Conservation (phyloP, 2,888 invertebrate genomes). For the Baccha elongata region DNA sequence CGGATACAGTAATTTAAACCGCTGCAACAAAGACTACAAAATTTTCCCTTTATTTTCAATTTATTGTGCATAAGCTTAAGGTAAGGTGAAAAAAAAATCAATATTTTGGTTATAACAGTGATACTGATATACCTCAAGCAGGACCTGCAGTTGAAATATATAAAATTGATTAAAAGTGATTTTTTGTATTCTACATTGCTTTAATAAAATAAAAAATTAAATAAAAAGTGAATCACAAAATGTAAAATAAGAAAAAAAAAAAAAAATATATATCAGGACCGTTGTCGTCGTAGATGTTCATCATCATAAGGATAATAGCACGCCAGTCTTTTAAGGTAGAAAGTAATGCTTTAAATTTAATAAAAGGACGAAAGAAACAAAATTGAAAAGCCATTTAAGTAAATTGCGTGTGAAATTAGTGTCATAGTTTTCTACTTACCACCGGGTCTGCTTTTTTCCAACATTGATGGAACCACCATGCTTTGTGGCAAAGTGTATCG, state of each 20-base stretch:
- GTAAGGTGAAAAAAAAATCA: too few relatives aligned
- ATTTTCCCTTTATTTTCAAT: slow-evolving; percentile 52
- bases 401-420: slow-evolving; percentile 38
- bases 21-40: not conserved
- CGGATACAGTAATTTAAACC: slow-evolving; percentile 51
- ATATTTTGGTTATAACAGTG: too few relatives aligned
- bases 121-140: slow-evolving; percentile 12
- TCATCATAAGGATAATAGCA: slow-evolving; percentile 9
- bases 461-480: slow-evolving; percentile 78
- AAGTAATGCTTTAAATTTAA: slow-evolving; percentile 74
- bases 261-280: slow-evolving; percentile 11
- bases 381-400: slow-evolving; percentile 40
- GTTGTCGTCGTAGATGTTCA: slow-evolving; percentile 2
- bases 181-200: slow-evolving; percentile 31
- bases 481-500: slow-evolving; percentile 77
- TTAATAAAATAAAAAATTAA: slow-evolving; percentile 60
- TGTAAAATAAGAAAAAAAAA: not conserved
- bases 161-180: slow-evolving; percentile 2
- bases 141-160: not conserved
- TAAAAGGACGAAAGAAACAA: slow-evolving; percentile 5
- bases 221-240: slow-evolving; percentile 29
- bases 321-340: slow-evolving; percentile 56
- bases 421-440: slow-evolving; percentile 70
- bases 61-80: slow-evolving; percentile 62
- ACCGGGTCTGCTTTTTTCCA: slow-evolving; percentile 78